Conservation (phyloP, 2,888 invertebrate genomes). For the Thereva nobilitata region DNA sequence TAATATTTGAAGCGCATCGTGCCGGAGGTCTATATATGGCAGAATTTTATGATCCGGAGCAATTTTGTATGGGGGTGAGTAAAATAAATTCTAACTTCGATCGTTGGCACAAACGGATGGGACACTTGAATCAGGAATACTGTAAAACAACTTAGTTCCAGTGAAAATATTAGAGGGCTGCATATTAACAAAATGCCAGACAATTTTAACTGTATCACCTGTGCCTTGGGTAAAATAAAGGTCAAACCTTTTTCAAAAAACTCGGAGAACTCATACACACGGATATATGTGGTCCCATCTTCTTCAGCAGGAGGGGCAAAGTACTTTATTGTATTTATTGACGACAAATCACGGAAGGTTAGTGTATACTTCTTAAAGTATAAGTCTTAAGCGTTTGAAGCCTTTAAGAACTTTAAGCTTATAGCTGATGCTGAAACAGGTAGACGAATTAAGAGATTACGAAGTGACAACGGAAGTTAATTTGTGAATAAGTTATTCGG, state of each 20-base stretch:
- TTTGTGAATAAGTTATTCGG: slow-evolving; percentile 38
- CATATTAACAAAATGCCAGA: slow-evolving; percentile 2
- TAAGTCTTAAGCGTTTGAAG: slow-evolving; percentile 38
- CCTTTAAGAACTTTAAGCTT: slow-evolving; percentile 37
- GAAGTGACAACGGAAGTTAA: slow-evolving; percentile 39
- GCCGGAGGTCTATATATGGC: background rate
- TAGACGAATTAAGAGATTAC: slow-evolving; percentile 38
- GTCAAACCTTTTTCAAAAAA: slow-evolving; percentile 30
- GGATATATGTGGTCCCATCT: slow-evolving; percentile 42
- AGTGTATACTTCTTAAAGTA: slow-evolving; percentile 42
- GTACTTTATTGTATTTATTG: slow-evolving; percentile 43
- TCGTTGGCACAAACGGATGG: background rate
- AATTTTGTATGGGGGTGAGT: background rate
- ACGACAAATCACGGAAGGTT: slow-evolving; percentile 38
- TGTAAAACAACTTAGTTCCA: background rate
- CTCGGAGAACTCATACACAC: background rate
- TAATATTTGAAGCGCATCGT: background rate
- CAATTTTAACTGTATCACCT: slow-evolving; percentile 19
- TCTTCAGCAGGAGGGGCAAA: slow-evolving; percentile 39
- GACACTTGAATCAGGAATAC: background rate
- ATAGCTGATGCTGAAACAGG: slow-evolving; percentile 38
- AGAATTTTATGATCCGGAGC: background rate
- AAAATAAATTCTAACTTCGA: background rate
- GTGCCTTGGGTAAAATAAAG: slow-evolving; percentile 37
- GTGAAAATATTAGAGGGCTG: slow-evolving; percentile 1